Conservation (phyloP, 2,113 vertebrate genomes). For the Canis aureus region DNA sequence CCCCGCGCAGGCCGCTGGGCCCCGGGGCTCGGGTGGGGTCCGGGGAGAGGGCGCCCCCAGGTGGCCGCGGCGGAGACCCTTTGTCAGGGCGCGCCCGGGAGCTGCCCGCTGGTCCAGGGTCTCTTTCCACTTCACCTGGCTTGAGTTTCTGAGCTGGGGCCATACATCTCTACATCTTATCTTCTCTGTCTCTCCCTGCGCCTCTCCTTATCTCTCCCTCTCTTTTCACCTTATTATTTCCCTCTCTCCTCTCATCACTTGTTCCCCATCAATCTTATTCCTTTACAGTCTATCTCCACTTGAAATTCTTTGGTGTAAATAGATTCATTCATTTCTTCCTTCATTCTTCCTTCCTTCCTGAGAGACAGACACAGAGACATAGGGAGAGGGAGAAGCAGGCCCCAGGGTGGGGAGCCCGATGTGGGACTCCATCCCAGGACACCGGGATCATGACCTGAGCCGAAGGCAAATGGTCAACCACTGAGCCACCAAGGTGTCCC, state of each 20-base stretch:
- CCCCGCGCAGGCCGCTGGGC: not conserved
- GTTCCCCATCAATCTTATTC: not conserved
- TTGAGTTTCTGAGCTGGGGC: conserved; percentile 58
- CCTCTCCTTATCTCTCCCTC: conserved; percentile 42
- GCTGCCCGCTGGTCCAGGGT: not conserved
- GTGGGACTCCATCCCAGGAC: too few species aligned
- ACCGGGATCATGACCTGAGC: too few species aligned
- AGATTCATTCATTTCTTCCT: not conserved
- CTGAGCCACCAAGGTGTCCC: too few species aligned
- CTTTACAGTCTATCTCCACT: not conserved
- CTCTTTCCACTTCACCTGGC: conserved; percentile 30
- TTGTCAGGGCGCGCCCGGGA: not conserved
- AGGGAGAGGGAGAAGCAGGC: too few species aligned
- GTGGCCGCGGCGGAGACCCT: not conserved
- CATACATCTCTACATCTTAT: conserved; percentile 45
- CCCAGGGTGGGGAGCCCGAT: too few species aligned
- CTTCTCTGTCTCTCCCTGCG: conserved; percentile 30
- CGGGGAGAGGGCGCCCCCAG: not conserved
- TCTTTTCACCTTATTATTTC: conserved; percentile 42
- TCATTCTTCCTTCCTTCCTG: too few species aligned
- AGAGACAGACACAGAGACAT: too few species aligned
- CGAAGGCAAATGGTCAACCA: too few species aligned
- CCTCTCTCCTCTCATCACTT: not conserved
- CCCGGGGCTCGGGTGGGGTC: not conserved
- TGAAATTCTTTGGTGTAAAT: conserved; percentile 42